phyloP scores from a whole-genome alignment of 2,888 invertebrate species.

The Dryococelus australis region DNA sequence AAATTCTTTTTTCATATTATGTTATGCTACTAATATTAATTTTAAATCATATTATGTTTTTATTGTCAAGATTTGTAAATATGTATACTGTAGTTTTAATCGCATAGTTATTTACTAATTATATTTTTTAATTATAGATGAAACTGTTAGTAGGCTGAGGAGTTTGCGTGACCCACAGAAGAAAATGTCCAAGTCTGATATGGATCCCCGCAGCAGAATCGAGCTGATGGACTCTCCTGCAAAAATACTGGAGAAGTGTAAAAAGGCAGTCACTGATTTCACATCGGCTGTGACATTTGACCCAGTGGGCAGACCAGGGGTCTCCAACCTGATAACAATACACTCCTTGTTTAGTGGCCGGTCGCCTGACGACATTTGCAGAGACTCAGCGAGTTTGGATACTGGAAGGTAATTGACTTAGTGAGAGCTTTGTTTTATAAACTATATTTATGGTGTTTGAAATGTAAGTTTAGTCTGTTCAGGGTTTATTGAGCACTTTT shows the following conservation, averaged over 20 bases:
- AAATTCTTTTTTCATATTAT: no score
- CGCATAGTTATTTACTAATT: not conserved
- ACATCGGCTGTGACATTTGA: conserved; percentile 84
- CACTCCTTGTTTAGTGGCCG: conserved; percentile 78
- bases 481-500: no score
- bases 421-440: not conserved
- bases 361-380: conserved; percentile 72
- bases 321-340: conserved; percentile 87
- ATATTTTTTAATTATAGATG: conserved; percentile 21
- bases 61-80: no score
- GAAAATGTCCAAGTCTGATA: conserved; percentile 99
- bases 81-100: no score
- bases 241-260: conserved; percentile 73
- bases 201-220: conserved; percentile 78
- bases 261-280: conserved; percentile 91
- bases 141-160: conserved; percentile 60
- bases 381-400: conserved; percentile 69
- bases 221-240: conserved; percentile 79
- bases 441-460: not conserved
- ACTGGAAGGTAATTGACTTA: conserved; percentile 71
- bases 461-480: not conserved
- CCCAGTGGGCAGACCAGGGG: conserved; percentile 79
- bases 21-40: no score
- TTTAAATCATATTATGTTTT: no score
- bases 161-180: conserved; percentile 86